Percentiles rank a stretch among this genome's conserved stretches.
phyloP scores from a whole-genome alignment of 2,888 invertebrate genomes.

The Horisme vitalbata region DNA sequence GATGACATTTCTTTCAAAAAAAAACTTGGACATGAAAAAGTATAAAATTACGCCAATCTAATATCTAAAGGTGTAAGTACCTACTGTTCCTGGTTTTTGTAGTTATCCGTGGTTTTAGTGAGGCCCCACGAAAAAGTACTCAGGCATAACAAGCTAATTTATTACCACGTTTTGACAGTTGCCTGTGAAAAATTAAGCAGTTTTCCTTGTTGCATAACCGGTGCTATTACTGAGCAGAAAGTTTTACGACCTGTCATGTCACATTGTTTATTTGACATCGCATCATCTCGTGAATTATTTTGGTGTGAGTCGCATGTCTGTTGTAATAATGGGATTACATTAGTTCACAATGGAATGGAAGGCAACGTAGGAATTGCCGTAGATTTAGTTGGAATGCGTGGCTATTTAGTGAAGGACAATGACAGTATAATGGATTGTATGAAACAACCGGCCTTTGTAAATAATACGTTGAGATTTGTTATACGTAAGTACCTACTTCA shows the following conservation, averaged over 20 bases:
- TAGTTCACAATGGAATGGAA: constrained; percentile 20
- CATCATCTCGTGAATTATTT: constrained; percentile 49
- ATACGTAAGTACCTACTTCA: too few relatives aligned
- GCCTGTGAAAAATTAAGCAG: constrained; percentile 12
- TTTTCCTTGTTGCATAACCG: constrained; percentile 26
- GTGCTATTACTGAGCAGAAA: constrained; percentile 45
- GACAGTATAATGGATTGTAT: not conserved
- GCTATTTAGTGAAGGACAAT: not conserved
- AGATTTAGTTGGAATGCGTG: constrained; percentile 11
- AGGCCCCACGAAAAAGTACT: too few relatives aligned
- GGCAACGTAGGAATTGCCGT: constrained; percentile 17
- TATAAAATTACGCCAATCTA: too few relatives aligned
- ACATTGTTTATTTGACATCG: constrained; percentile 58
- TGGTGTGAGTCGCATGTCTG: constrained; percentile 51
- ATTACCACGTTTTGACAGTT: constrained; percentile 10
- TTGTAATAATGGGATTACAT: constrained; percentile 11
- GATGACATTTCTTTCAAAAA: too few relatives aligned
- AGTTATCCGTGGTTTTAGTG: too few relatives aligned
- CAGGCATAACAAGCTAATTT: not conserved
- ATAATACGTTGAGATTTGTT: not conserved
- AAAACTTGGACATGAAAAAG: too few relatives aligned
- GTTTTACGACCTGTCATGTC: constrained; percentile 51
- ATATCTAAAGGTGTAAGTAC: too few relatives aligned
- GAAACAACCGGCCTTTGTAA: not conserved
- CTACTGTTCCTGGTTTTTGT: too few relatives aligned